phyloP scores from a whole-genome alignment of 2,797 vertebrate genomes.

The Hoplostethus atlanticus region DNA sequence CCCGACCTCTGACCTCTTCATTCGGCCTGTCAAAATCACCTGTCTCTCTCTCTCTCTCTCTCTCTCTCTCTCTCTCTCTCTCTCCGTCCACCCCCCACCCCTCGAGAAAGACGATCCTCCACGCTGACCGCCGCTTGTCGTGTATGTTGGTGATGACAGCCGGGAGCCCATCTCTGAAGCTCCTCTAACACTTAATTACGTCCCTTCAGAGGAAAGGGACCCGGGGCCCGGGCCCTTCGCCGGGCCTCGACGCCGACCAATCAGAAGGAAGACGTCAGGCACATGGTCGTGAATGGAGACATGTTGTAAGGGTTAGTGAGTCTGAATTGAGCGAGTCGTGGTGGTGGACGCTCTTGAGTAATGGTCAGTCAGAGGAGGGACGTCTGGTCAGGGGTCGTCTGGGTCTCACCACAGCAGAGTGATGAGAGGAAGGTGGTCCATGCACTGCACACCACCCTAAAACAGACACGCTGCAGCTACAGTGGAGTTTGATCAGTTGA shows the following conservation, averaged over 20 bases:
- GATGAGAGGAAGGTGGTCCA: neutral
- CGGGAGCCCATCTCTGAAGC: slow-evolving; percentile 63
- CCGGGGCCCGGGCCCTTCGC: slow-evolving; percentile 6
- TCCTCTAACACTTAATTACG: slow-evolving; percentile 70
- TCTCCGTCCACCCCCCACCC: slow-evolving; percentile 10
- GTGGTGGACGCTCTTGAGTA: slow-evolving; percentile 26
- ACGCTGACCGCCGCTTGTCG: slow-evolving; percentile 41
- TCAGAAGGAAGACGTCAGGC: slow-evolving; percentile 40
- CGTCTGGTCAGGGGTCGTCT: slow-evolving; percentile 59
- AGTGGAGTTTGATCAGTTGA: no score
- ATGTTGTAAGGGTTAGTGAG: slow-evolving; percentile 50
- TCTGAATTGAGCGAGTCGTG: slow-evolving; percentile 41
- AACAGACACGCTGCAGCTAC: no score
- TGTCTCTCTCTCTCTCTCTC: slow-evolving; percentile 52
- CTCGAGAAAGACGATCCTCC: slow-evolving; percentile 59
- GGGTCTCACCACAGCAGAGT: slow-evolving; percentile 2
- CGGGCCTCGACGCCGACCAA: slow-evolving; percentile 38
- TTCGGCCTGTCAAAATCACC: slow-evolving; percentile 64
- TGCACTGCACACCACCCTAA: no score
- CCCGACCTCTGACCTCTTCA: slow-evolving; percentile 65
- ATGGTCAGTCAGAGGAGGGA: slow-evolving; percentile 38
- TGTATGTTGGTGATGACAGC: slow-evolving; percentile 57
- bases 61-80: slow-evolving; percentile 25
- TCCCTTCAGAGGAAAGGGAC: slow-evolving; percentile 38
- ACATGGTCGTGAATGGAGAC: slow-evolving; percentile 52